Conservation (phyloP, 2,797 vertebrate genomes). For the Yasuhikotakia modesta region DNA sequence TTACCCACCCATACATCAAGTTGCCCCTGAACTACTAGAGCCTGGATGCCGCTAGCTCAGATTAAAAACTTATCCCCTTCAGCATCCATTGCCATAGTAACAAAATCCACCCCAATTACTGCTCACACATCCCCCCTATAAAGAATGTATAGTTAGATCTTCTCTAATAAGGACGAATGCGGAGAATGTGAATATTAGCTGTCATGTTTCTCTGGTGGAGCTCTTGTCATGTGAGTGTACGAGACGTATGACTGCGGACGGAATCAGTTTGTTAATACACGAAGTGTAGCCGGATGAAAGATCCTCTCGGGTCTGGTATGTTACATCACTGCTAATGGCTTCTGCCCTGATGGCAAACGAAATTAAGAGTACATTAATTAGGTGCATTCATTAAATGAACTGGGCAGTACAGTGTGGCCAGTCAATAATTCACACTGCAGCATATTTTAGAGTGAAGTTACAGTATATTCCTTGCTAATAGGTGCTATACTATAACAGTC, state of each 20-base stretch:
- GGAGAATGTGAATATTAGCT: conserved; percentile 44
- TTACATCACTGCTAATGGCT: conserved; percentile 55
- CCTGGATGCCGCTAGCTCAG: conserved; percentile 8
- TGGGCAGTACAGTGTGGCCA: conserved; percentile 20
- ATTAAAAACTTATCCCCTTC: conserved; percentile 39
- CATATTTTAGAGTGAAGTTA: not conserved
- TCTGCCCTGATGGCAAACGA: conserved; percentile 55
- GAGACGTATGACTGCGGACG: conserved; percentile 2
- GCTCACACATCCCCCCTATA: conserved; percentile 23
- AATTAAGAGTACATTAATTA: conserved; percentile 60
- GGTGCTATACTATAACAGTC: not conserved
- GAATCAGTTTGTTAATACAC: conserved; percentile 43
- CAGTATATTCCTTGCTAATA: not conserved
- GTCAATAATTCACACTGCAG: conserved; percentile 28
- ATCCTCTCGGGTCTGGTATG: conserved; percentile 39
- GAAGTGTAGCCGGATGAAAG: conserved; percentile 46
- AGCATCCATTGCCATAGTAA: conserved; percentile 52
- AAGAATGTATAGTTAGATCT: conserved; percentile 45
- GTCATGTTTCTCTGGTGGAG: conserved; percentile 40
- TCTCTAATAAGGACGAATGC: conserved; percentile 48
- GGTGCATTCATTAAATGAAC: conserved; percentile 52
- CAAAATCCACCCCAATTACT: conserved; percentile 50
- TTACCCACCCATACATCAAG: not conserved
- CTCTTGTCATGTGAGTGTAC: conserved; percentile 24
- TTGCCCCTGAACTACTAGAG: conserved; percentile 12